Conservation (phyloP, 2,113 vertebrate species). For the Syngnathus floridae region DNA sequence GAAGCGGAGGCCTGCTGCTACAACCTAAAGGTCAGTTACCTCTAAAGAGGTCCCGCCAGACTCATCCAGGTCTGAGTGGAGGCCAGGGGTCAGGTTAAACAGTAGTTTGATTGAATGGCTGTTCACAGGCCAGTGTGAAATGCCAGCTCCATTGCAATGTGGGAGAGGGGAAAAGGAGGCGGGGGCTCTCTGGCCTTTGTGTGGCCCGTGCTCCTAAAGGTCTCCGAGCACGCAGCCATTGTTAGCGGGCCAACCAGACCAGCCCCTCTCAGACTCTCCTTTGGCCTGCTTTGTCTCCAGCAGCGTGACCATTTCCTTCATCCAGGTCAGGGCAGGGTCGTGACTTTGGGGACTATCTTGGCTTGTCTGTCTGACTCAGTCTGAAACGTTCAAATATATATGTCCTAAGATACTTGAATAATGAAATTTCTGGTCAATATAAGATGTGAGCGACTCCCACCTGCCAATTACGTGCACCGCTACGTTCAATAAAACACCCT, state of each 20-base stretch:
- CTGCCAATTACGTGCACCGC: no score
- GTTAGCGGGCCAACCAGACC: slow-evolving; percentile 60
- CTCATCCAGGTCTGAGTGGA: slow-evolving; percentile 60
- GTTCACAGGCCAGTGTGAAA: slow-evolving; percentile 76
- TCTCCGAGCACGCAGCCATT: slow-evolving; percentile 70
- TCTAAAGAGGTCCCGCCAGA: slow-evolving; percentile 52
- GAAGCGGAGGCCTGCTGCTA: no score
- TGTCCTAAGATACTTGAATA: background rate
- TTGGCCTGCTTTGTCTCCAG: slow-evolving; percentile 72
- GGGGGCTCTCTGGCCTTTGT: slow-evolving; percentile 70
- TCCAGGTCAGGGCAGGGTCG: slow-evolving; percentile 74
- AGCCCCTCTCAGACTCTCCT: slow-evolving; percentile 72
- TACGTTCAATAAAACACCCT: no score
- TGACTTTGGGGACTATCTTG: slow-evolving; percentile 71
- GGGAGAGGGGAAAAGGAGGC: slow-evolving; percentile 59
- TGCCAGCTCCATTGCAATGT: slow-evolving; percentile 71
- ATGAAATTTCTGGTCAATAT: no score
- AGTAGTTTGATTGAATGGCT: slow-evolving; percentile 77
- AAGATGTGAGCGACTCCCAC: no score
- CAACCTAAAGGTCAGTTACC: slow-evolving; percentile 31
- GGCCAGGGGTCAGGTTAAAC: slow-evolving; percentile 72
- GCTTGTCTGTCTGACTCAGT: slow-evolving; percentile 48
- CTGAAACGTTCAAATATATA: background rate
- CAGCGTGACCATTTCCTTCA: slow-evolving; percentile 73
- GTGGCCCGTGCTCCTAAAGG: slow-evolving; percentile 67